Conservation (phyloP, 1,140 invertebrate species). For the Linepithema humile region DNA sequence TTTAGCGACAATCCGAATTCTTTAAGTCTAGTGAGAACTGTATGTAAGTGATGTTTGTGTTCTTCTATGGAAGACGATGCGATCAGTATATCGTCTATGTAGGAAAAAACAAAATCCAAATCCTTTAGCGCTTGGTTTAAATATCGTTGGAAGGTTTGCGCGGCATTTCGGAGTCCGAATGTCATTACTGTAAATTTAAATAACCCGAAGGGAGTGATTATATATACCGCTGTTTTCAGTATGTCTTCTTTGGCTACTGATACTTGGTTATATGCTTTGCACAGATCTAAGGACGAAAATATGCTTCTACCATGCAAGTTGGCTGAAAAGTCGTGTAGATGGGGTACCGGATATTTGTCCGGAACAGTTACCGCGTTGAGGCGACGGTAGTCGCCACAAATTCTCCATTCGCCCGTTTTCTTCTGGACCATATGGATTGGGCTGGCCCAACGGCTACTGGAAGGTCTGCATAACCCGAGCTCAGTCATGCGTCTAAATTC, state of each 20-base stretch:
- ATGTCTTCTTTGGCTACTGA: background rate
- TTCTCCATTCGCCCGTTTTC: background rate
- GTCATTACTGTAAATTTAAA: background rate
- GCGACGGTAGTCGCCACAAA: background rate
- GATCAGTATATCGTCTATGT: no score
- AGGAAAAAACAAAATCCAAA: background rate
- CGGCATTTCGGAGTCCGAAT: background rate
- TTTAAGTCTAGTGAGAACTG: no score
- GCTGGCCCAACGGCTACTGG: background rate
- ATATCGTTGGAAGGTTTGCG: constrained; percentile 13
- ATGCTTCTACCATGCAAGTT: no score
- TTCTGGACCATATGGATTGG: background rate
- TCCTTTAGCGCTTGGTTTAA: background rate
- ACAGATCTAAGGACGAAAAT: no score
- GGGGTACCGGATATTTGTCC: background rate
- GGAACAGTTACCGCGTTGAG: background rate
- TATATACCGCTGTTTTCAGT: background rate
- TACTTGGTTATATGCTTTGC: no score
- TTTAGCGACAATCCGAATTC: no score
- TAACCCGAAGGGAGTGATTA: background rate
- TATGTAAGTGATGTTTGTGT: no score
- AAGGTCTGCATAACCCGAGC: background rate
- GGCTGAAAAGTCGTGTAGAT: no score
- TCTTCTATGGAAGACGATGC: no score
- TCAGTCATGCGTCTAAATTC: no score